Conservation (phyloP, 2,797 vertebrate genomes). For the Sus cebifrons region DNA sequence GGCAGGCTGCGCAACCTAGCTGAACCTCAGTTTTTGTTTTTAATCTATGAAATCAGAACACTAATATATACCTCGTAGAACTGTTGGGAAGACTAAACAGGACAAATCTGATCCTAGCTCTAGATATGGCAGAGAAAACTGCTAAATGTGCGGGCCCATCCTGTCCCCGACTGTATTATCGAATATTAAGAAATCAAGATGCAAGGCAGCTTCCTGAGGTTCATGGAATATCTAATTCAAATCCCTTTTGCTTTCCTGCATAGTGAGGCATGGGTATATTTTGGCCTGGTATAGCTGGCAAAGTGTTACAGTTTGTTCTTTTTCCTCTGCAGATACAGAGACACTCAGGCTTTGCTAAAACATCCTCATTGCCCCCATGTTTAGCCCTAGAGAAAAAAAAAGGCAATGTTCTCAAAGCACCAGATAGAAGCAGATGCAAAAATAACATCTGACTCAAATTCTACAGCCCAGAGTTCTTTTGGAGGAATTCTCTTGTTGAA, state of each 20-base stretch:
- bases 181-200: constrained; percentile 44
- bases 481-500: constrained; percentile 58
- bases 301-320: constrained; percentile 27
- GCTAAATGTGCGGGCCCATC: neutral
- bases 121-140: constrained; percentile 9
- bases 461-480: constrained; percentile 51
- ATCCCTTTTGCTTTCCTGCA: constrained; percentile 59
- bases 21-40: neutral
- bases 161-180: neutral
- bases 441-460: constrained; percentile 64
- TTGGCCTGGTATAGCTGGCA: constrained; percentile 22
- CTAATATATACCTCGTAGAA: neutral
- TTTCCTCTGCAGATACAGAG: neutral
- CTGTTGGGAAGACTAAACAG: constrained; percentile 9
- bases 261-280: constrained; percentile 8
- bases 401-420: constrained; percentile 21
- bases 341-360: constrained; percentile 41
- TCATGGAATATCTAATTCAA: constrained; percentile 46
- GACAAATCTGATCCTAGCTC: neutral
- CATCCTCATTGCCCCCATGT: neutral
- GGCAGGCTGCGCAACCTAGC: neutral
- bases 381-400: neutral
- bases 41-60: constrained; percentile 4
- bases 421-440: neutral
- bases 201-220: neutral